phyloP scores from a whole-genome alignment of 2,113 vertebrate genomes.

The Alligator mississippiensis region DNA sequence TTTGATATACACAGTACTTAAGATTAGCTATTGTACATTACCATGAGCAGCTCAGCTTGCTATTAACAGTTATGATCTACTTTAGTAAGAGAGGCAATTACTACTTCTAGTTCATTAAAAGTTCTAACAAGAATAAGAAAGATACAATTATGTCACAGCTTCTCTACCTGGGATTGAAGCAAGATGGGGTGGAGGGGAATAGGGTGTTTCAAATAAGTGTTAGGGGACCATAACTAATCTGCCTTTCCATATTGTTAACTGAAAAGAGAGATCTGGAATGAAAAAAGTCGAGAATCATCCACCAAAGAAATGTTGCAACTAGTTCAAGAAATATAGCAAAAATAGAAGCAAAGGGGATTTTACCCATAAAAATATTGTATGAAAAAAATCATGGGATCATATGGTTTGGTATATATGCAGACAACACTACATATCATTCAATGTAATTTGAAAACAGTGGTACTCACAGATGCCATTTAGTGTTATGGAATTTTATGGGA shows the following conservation, averaged over 20 bases:
- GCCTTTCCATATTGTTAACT: neutral
- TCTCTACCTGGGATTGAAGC: neutral
- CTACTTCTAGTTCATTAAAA: neutral
- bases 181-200: neutral
- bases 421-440: neutral
- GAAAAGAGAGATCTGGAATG: neutral
- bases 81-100: neutral
- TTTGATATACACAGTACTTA: neutral
- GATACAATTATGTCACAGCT: neutral
- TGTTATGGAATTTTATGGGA: neutral
- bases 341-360: neutral
- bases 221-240: neutral
- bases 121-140: neutral
- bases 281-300: neutral
- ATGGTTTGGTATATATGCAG: fast-evolving
- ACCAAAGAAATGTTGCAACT: neutral
- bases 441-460: neutral
- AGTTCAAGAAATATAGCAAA: neutral
- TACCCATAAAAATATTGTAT: neutral
- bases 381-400: neutral
- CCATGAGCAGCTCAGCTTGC: neutral
- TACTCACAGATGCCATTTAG: neutral
- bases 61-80: fast-evolving
- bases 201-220: fast-evolving
- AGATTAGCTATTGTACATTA: neutral